Evolutionary conservation across 2,797 vertebrate genomes (phyloP), one percentile per base, ranked within the genome.

Genomic region (Liparis tanakae): DNA sequence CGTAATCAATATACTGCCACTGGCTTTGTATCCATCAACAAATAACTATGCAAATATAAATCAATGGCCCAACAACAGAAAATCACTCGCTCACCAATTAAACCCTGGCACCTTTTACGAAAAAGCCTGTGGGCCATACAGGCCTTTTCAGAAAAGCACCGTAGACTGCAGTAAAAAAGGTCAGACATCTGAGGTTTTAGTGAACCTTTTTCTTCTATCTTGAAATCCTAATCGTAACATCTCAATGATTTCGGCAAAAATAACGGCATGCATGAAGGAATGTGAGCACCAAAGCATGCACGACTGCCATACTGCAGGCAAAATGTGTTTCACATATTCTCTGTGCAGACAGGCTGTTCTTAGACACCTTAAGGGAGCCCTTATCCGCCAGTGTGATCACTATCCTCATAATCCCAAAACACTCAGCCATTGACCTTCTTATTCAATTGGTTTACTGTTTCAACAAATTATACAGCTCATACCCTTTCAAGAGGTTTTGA

Each of bases 11-110:
- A 91, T 34, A 82, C 67, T 75, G 84, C 90, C 88, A 83, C 88
- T 37, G 72, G 87, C 89, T 90, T 89, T 85, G 84, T 88, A 93
- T 93, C 88, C 90, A 92, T 94, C 92, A 93, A 93, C 91, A 94
- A 92, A 94, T 91, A 92, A 91, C 80, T 90, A 93, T 93, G 92
- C 91, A 94, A 95, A 95, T 92, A 93, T 91, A 94, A 95, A 94
- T 94, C 93, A 92, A 94, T 92, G 81, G 74, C 68, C 85, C 77
- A 82, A 88, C 87, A 93, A 94, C 86, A 93, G 91, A 88, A 94
- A 95, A 94, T 94, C 91, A 88, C 88, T 92, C 86, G 80, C 78
- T 72, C 72, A 48, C 89, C 90, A 93, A 94, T 94, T 95, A 95
- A 94, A 93, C 80, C 74, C 80, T 65, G 59, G 72, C 59, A 43